Evolutionary conservation across 2,888 invertebrate genomes (phyloP), one percentile per base, ranked within the genome.

Genomic region (Diaphora mendica): DNA sequence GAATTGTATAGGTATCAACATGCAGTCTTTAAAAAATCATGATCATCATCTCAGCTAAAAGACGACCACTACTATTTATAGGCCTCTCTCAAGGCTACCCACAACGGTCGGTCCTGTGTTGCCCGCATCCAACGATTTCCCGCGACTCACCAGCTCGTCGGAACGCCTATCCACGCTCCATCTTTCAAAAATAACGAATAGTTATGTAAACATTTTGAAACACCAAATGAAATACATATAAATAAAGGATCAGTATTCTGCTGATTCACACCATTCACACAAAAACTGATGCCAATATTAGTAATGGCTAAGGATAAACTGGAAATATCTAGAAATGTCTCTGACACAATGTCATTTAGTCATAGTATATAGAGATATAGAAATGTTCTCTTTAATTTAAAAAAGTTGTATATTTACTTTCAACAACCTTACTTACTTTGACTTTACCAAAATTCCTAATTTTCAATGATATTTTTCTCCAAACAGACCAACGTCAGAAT

Each of bases 401-500:
- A 26, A 59, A 26, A 59, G 26, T 4, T 26, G 4, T 26, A 11
- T n/a, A 11, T 55, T n/a, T 0, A 11, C 9, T 39, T 0, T 39
- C n/a, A 39, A 39, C 39, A 39, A 39, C 7, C 4, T 35, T 0
- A 8, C 9, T 23, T 17, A n/a, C 9, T 51, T 8, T 39, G 39
- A 11, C 11, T 11, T 39, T 15, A 59, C 1, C 26, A 26, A 59
- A 59, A 26, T 26, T 11, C 17, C 20, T 26, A 20, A 30, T 44
- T 23, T 9, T 9, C 17, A 70, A 4, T 64, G 7, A 5, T n/a
- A 33, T 68, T 68, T 23, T 20, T 68, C 1, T 62, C 8, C 17
- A 26, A 26, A 35, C 81, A 96, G 96, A 1, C 92, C 93, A 23
- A 87, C 92, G 3, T 91, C 93, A 0, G 86, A 91, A 35, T 94